phyloP scores from a whole-genome alignment of 2,113 vertebrate species.

The Peromyscus californicus region DNA sequence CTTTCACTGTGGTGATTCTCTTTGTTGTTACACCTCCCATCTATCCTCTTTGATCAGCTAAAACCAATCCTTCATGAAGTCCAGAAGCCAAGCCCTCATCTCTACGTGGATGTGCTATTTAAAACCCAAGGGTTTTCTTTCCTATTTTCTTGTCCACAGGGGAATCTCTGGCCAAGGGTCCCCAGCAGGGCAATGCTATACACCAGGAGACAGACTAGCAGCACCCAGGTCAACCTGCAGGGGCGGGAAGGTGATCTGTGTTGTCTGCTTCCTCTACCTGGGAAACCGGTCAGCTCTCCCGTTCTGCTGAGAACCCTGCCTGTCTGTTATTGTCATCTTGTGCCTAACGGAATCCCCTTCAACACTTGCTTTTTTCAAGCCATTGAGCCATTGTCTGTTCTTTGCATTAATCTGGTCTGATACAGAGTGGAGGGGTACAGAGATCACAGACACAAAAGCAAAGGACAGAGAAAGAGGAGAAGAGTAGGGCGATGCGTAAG shows the following conservation, averaged over 20 bases:
- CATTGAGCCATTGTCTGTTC: neutral
- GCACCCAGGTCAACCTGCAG: neutral
- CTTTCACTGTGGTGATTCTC: neutral
- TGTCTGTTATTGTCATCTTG: neutral
- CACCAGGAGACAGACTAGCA: neutral
- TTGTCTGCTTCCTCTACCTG: neutral
- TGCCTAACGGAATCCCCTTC: neutral
- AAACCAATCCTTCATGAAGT: neutral
- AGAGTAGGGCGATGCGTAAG: neutral
- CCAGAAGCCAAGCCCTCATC: neutral
- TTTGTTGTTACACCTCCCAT: neutral
- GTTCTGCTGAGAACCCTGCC: neutral
- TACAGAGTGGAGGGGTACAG: neutral
- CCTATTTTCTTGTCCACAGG: neutral
- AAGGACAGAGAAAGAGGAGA: neutral
- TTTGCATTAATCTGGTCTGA: neutral
- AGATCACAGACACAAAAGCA: neutral
- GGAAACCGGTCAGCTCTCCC: neutral
- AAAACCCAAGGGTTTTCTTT: neutral
- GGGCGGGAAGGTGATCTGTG: neutral
- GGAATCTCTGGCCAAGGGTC: neutral
- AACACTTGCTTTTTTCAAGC: neutral
- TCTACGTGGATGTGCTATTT: slow-evolving; percentile 9
- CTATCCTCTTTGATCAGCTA: neutral
- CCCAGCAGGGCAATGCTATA: neutral